phyloP scores from a whole-genome alignment of 2,797 vertebrate species.

The Sylvia borin region DNA sequence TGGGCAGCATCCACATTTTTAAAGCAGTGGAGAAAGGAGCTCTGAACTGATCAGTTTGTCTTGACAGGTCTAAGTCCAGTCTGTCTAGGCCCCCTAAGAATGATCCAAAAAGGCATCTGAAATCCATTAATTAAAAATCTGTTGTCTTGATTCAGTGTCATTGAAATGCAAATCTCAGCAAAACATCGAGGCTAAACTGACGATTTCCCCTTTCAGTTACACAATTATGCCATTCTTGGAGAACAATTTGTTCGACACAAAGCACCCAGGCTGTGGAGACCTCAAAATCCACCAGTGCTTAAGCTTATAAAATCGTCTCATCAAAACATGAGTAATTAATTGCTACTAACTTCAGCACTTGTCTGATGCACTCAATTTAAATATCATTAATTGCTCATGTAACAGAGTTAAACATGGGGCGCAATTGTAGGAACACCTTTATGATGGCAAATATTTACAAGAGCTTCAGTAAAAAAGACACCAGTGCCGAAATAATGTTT shows the following conservation, averaged over 20 bases:
- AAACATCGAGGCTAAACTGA: background rate
- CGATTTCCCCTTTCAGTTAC: background rate
- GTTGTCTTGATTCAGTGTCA: background rate
- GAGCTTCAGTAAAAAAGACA: background rate
- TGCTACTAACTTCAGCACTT: background rate
- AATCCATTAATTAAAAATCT: background rate
- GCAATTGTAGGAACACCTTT: background rate
- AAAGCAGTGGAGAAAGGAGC: background rate
- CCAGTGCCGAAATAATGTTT: background rate
- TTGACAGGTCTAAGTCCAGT: background rate
- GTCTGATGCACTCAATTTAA: background rate
- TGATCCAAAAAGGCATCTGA: background rate
- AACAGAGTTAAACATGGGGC: background rate
- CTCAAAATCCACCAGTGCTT: background rate
- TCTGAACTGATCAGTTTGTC: background rate
- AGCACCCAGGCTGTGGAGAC: background rate
- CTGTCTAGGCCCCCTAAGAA: background rate
- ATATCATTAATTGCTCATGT: background rate
- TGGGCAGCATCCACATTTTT: background rate
- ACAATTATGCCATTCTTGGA: background rate
- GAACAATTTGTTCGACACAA: background rate
- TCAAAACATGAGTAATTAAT: slow-evolving; percentile 6
- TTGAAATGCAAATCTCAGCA: slow-evolving; percentile 5
- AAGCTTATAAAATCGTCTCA: background rate
- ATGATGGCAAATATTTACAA: background rate